Evolutionary conservation across 2,888 invertebrate species (phyloP), one percentile per base, ranked within the genome.

Genomic region (Oscheius sp.): DNA sequence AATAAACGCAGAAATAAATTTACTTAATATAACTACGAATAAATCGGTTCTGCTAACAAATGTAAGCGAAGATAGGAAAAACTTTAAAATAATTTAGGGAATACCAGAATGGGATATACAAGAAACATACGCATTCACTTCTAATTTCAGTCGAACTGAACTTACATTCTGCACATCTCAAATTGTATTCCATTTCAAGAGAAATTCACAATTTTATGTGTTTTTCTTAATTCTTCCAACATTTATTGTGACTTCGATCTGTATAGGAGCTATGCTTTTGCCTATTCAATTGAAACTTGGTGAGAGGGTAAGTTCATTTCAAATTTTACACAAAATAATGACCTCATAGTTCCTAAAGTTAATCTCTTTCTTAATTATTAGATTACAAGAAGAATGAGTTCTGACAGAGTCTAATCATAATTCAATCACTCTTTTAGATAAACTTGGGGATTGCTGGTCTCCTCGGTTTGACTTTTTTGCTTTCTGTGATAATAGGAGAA

Each of bases 271-370:
- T 17, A 20, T 55, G 34, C 23, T 55, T n/a, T 55, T 55, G 10
- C 55, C 55, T 17, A 10, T 55, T n/a, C 20, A 55, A 25, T 34
- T 55, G 2, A 34, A 55, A 5, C 33, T 55, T 17, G 55, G 55
- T 15, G 55, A 55, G 20, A 33, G 55, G 20, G 55, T 55, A 34
- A 55, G 34, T 52, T n/a, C n/a, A n/a, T n/a, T n/a, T n/a, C n/a
- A n/a, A n/a, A n/a, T n/a, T n/a, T n/a, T n/a, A n/a, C n/a, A n/a
- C n/a, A n/a, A n/a, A n/a, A n/a, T n/a, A n/a, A n/a, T n/a, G n/a
- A n/a, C n/a, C n/a, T n/a, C n/a, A n/a, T n/a, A n/a, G n/a, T n/a
- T n/a, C n/a, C n/a, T n/a, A n/a, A n/a, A n/a, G n/a, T n/a, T n/a
- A n/a, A n/a, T n/a, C n/a, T n/a, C n/a, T n/a, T n/a, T n/a, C n/a